Base-by-base conservation (phyloP, 2,888 invertebrate species). In the Dynastes tityus region DNA sequence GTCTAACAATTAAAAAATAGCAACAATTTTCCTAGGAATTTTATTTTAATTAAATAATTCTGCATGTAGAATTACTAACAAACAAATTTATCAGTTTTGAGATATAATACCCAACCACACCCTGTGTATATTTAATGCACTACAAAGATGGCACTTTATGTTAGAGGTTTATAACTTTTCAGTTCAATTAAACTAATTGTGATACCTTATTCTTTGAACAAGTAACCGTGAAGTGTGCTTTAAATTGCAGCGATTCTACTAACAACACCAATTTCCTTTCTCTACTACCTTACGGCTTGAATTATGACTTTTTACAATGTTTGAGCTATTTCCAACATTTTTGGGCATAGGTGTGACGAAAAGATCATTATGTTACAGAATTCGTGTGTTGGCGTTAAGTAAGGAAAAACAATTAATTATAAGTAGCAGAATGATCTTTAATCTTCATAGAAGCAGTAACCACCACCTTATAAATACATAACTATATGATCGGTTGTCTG, bases 161-260 rank as follows among this genome's bases (percentile, higher is more conserved):
- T 61, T 22, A 22, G 22, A 27, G 27, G 61, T 29, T 58, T 8
- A 61, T 27, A 61, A 61, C 61, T 9, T 22, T 61, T 61, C 11
- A 22, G 61, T 61, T 61, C 61, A 22, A 22, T 61, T 29, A 61
- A 6, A 27, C 22, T 29, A 27, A 61, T 61, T 61, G 61, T 27
- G 2, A 5, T 29, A 22, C n/a, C 8, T 55, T 55, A 55, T 16
- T 16, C 11, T 61, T 27, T 1, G 1, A 61, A 22, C 22, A 22
- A n/a, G 11, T 9, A 61, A 61, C 61, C 61, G 29, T 61, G 61
- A 61, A 61, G 61, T 29, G 22, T 2, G n/a, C 9, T 27, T 29
- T 61, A 61, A 61, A 61, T 61, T 61, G 22, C 27, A 61, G 61
- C 61, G 6, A 61, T 61, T 61, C 27, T 6, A 61, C 27, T 61